phyloP scores from a whole-genome alignment of 1,140 invertebrate species.

The Chionoecetes opilio region DNA sequence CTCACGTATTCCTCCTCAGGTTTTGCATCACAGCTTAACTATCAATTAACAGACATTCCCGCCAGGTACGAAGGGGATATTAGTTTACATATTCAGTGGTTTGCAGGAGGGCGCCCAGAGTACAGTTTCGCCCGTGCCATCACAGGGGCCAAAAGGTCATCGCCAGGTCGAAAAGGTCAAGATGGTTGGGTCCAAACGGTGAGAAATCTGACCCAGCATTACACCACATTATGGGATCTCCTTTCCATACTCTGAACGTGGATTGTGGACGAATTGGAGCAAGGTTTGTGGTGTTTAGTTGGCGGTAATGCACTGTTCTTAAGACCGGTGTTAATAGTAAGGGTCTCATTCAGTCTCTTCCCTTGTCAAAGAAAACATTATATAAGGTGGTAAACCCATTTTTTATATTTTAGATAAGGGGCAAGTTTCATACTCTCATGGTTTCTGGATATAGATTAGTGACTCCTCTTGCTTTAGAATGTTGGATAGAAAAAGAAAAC shows the following conservation, averaged over 20 bases:
- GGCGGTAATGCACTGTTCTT: no score
- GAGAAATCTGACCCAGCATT: background rate
- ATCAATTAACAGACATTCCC: background rate
- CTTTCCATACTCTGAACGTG: background rate
- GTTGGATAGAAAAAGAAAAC: no score
- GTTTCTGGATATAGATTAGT: no score
- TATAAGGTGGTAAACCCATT: no score
- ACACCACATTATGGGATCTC: background rate
- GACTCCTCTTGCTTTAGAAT: no score
- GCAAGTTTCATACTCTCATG: no score
- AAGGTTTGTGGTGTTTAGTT: background rate
- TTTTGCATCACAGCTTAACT: background rate
- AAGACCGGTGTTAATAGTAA: no score
- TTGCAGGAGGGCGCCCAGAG: background rate
- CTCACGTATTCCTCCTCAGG: background rate
- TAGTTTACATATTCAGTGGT: slow-evolving; percentile 7
- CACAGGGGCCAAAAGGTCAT: background rate
- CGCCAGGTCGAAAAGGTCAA: background rate
- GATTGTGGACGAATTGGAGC: background rate
- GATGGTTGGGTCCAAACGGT: background rate
- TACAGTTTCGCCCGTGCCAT: background rate
- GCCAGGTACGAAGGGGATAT: background rate
- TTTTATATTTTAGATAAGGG: no score
- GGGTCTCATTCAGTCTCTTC: no score
- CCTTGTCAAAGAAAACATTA: no score